A percentile compares a stretch with the other conserved stretches of the same genome.
phyloP scores from a whole-genome alignment of 2,113 vertebrate genomes.

The Carassius auratus region DNA sequence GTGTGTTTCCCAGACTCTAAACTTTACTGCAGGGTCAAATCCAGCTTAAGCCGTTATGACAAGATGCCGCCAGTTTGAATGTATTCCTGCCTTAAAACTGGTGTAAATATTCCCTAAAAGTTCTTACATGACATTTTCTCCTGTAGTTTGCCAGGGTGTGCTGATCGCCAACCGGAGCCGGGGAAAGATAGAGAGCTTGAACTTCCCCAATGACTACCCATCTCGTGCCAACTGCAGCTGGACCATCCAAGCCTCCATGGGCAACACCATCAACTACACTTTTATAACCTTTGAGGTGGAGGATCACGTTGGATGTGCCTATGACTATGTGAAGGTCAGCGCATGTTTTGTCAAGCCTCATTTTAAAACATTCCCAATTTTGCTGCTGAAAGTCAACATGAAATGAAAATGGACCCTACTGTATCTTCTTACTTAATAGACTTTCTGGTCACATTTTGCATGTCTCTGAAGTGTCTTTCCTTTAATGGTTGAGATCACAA shows the following conservation, averaged over 20 bases:
- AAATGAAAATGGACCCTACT: neutral
- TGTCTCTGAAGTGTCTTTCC: no score
- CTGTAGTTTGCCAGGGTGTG: conserved; percentile 80
- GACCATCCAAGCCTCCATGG: conserved; percentile 83
- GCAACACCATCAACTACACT: conserved; percentile 91
- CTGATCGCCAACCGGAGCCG: conserved; percentile 74
- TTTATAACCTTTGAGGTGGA: conserved; percentile 85
- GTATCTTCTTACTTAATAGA: neutral
- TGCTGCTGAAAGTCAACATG: neutral
- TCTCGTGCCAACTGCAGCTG: conserved; percentile 80
- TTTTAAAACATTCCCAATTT: neutral
- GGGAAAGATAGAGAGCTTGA: conserved; percentile 86
- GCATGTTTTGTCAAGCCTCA: neutral
- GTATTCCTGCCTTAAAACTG: neutral
- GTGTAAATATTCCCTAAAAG: neutral
- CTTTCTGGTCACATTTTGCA: neutral
- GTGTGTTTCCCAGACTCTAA: conserved; percentile 16
- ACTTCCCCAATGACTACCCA: conserved; percentile 84
- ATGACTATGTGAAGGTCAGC: conserved; percentile 86
- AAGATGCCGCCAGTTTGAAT: neutral
- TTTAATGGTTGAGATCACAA: neutral
- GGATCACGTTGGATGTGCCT: conserved; percentile 59
- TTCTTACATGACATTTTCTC: neutral
- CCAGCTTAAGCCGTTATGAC: neutral
- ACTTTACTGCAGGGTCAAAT: conserved; percentile 31